phyloP scores from a whole-genome alignment of 2,888 invertebrate species.

The Bombyx huttoni region DNA sequence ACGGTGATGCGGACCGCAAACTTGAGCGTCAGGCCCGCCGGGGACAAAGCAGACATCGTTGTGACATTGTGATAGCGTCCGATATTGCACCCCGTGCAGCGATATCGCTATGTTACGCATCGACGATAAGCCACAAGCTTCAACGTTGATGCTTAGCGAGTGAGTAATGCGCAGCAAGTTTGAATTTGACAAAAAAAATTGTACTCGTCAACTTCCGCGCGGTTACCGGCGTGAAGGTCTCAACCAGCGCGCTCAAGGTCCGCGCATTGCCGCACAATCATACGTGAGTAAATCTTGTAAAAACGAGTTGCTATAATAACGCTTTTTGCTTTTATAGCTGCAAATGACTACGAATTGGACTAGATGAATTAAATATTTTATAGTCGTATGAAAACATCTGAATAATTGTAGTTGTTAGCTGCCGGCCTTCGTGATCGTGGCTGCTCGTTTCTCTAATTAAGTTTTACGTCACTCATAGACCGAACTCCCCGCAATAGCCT shows the following conservation, averaged over 20 bases:
- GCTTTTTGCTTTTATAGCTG: slow-evolving; percentile 41
- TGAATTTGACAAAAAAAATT: slow-evolving; percentile 62
- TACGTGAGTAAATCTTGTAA: slow-evolving; percentile 62
- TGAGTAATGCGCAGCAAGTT: slow-evolving; percentile 66
- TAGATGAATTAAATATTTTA: slow-evolving; percentile 46
- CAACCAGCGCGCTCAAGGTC: slow-evolving; percentile 65
- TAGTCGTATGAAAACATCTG: slow-evolving; percentile 45
- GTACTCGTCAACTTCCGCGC: slow-evolving; percentile 67
- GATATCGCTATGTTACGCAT: slow-evolving; percentile 49
- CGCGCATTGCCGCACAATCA: slow-evolving; percentile 55
- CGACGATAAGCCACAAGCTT: slow-evolving; percentile 45
- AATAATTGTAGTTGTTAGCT: slow-evolving; percentile 60
- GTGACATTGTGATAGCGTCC: slow-evolving; percentile 66
- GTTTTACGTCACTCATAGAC: slow-evolving; percentile 64
- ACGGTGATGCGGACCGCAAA: slow-evolving; percentile 26
- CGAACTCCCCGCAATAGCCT: slow-evolving; percentile 63
- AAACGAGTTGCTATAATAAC: slow-evolving; percentile 48
- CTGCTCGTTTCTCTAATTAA: slow-evolving; percentile 64
- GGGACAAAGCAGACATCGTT: slow-evolving; percentile 51
- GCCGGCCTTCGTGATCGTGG: slow-evolving; percentile 55
- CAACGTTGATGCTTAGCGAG: slow-evolving; percentile 44
- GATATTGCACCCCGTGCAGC: slow-evolving; percentile 46
- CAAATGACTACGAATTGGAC: slow-evolving; percentile 42
- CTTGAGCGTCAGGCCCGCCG: slow-evolving; percentile 32
- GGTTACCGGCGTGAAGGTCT: slow-evolving; percentile 70